Conservation (phyloP, 2,797 vertebrate genomes). For the Dendrocincla fuliginosa region DNA sequence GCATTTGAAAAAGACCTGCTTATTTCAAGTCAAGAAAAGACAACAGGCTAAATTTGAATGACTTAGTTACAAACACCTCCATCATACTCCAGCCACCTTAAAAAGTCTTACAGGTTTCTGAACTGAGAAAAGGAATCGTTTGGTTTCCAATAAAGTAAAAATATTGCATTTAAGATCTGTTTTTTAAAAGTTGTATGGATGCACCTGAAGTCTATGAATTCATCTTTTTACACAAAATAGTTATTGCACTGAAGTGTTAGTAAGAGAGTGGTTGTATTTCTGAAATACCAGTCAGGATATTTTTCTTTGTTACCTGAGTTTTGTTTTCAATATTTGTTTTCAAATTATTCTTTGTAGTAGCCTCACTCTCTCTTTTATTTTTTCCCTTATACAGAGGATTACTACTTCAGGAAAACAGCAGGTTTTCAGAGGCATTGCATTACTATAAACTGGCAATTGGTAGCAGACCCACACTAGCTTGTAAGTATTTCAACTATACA, state of each 20-base stretch:
- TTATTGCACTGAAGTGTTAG: neutral
- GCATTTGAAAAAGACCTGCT: neutral
- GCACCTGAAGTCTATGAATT: neutral
- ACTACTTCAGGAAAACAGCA: slow-evolving; percentile 97
- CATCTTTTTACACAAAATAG: neutral
- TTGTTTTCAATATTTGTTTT: neutral
- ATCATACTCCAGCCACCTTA: neutral
- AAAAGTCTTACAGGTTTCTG: neutral
- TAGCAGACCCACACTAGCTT: slow-evolving; percentile 97
- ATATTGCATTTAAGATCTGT: neutral
- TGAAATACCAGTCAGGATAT: neutral
- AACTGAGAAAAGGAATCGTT: neutral
- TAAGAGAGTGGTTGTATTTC: neutral
- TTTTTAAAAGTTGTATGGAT: neutral
- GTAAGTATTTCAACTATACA: slow-evolving; percentile 83
- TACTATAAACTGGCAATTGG: slow-evolving; percentile 98
- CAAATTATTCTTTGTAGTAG: neutral
- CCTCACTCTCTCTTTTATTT: neutral
- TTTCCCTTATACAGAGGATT: slow-evolving; percentile 83
- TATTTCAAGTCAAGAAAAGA: neutral
- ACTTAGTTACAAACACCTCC: neutral
- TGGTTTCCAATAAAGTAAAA: neutral
- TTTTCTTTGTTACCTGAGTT: neutral
- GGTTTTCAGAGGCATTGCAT: slow-evolving; percentile 93
- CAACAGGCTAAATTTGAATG: neutral